Evolutionary conservation across 2,113 vertebrate species (phyloP), one percentile per base, ranked within the genome.

Genomic region (Corythaixoides concolor): DNA sequence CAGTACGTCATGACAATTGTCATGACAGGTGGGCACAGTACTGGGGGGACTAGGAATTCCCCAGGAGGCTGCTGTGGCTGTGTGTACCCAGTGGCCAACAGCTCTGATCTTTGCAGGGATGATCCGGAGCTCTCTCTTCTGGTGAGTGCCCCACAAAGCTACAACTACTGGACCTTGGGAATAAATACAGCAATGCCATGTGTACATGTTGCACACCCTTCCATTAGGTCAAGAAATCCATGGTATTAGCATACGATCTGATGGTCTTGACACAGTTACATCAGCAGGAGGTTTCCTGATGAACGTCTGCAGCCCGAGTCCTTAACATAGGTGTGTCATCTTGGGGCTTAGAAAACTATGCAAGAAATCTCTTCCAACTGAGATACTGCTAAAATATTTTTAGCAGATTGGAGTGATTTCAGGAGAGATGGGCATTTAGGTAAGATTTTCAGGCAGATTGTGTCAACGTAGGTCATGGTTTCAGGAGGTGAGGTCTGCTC

Each of bases 1-100:
- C 12, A 9, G 84, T 68, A 72, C 30, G 32, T 72, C n/a, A 45
- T 55, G 90, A 93, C 91, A 75, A 81, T 88, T 32, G 74, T 91
- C 73, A 53, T 4, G 23, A 33, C 55, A 79, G 55, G 59, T 55
- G 68, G 96, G 92, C 94, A 89, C 81, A 93, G 95, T 94, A 64
- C 91, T 37, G 11, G 78, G 83, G 8, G 18, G 79, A 79, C 62
- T 60, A 84, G 95, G 94, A 79, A 64, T 32, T 50, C 88, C 89
- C 64, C 82, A 21, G 72, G 72, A 79, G 73, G 89, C 77, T 95
- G 52, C 81, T 92, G 59, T 26, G 39, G 86, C 76, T 78, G 82
- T 76, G 88, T 60, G 75, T 37, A 80, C 75, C 67, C 74, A 24
- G 49, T 26, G 39, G 56, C 83, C 68, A 27, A 27, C 53, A 77